phyloP scores from a whole-genome alignment of 2,888 invertebrate species.

The Torymus auratus region DNA sequence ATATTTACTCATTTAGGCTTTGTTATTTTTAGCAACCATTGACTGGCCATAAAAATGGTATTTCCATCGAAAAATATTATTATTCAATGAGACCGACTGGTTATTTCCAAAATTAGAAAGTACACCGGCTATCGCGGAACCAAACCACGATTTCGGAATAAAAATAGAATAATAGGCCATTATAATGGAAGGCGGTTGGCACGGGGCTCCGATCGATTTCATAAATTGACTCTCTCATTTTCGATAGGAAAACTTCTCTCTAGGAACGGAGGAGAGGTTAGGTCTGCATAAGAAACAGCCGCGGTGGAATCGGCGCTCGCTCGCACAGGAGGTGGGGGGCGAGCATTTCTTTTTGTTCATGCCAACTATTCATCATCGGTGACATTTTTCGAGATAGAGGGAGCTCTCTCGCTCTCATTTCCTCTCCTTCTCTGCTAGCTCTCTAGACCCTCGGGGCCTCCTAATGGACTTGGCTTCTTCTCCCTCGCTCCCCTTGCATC shows the following conservation, averaged over 20 bases:
- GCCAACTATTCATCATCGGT: conserved; percentile 77
- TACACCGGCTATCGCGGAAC: background rate
- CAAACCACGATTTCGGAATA: conserved; percentile 18
- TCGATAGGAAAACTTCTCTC: conserved; percentile 57
- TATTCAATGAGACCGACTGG: too few species aligned
- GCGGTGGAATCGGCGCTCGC: conserved; percentile 38
- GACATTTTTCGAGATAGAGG: conserved; percentile 76
- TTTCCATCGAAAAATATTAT: too few species aligned
- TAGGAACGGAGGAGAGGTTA: conserved; percentile 17
- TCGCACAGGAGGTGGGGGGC: conserved; percentile 59
- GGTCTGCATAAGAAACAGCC: conserved; percentile 56
- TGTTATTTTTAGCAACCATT: too few species aligned
- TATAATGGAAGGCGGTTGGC: conserved; percentile 49
- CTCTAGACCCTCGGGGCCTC: conserved; percentile 70
- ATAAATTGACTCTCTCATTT: conserved; percentile 58
- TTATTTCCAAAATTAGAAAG: background rate
- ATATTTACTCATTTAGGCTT: too few species aligned
- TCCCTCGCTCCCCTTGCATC: conserved; percentile 56
- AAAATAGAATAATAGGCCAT: conserved; percentile 52
- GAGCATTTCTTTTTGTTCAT: conserved; percentile 76
- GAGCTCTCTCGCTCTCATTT: conserved; percentile 63
- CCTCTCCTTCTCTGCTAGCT: conserved; percentile 46
- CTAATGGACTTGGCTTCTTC: conserved; percentile 73
- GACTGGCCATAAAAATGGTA: too few species aligned
- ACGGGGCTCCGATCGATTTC: conserved; percentile 53